Evolutionary conservation across 1,140 invertebrate species (phyloP).

Genomic region (Pseudomyrmex pallidus): DNA sequence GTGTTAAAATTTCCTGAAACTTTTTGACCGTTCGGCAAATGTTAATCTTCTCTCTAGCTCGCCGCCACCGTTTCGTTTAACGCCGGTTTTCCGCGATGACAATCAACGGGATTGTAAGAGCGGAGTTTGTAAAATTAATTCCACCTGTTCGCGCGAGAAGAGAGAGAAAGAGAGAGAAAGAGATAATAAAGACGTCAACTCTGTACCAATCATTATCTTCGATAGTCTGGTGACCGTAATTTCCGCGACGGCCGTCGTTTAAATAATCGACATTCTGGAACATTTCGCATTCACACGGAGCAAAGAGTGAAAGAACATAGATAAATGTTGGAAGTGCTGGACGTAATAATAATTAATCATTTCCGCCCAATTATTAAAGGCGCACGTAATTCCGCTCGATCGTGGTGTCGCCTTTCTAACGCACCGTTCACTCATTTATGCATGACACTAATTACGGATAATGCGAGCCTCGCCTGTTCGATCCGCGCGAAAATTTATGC

Average conservation of each 20-base stretch:
- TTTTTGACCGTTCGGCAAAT: constrained; percentile 30
- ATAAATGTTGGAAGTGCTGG: constrained; percentile 30
- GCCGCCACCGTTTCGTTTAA: constrained; percentile 6
- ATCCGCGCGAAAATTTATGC: background rate
- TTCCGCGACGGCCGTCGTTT: background rate
- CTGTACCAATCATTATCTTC: background rate
- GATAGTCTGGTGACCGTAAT: constrained; percentile 3
- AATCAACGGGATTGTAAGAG: constrained; percentile 9
- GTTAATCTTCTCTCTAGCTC: constrained; percentile 31
- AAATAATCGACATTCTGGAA: constrained; percentile 20
- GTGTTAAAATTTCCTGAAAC: constrained; percentile 35
- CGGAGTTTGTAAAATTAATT: constrained; percentile 47
- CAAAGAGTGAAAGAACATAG: background rate
- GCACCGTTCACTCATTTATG: constrained; percentile 39
- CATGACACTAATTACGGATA: constrained; percentile 51
- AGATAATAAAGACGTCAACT: background rate
- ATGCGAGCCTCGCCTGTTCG: constrained; percentile 5
- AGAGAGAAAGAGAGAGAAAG: background rate
- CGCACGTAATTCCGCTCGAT: constrained; percentile 13
- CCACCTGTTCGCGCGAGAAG: background rate
- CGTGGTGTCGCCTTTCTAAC: constrained; percentile 29
- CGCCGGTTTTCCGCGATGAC: background rate
- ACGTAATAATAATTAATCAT: constrained; percentile 55
- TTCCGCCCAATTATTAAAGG: constrained; percentile 25
- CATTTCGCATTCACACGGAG: background rate